Base-by-base conservation (phyloP, 2,888 invertebrate genomes). In the Mesorhabditis spiculigera region DNA sequence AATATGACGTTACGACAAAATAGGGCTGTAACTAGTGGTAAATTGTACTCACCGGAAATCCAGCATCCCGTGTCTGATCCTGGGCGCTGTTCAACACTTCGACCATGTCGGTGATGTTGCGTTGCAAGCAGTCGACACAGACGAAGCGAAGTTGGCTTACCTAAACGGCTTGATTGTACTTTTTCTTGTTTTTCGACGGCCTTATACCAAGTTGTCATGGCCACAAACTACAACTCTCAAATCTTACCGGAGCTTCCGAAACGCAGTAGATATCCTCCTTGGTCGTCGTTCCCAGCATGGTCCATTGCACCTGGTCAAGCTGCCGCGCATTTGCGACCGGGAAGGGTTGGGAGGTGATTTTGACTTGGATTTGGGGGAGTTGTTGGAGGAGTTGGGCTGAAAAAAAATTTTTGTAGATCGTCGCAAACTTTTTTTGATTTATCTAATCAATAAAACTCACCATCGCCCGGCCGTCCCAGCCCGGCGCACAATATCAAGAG, bases 41-140 rank as follows among this genome's bases (percentile, higher is more conserved):
- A 28, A 28, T 50, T 50, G 8, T 10, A 73, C 82, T 75, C 67
- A 84, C 84, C 75, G 84, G 84, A 73, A 82, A 84, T 71, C 84
- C 84, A 44, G 84, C 81, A 43, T 75, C 78, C 63, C 82, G 72
- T n/a, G 85, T 85, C 45, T 82, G 72, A 71, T 85, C 85, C 63
- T 82, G 82, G 62, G 85, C 85, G 13, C 80, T 77, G 68, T 82
- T 85, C 62, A 85, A 79, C 4, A 82, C 78, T 68, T 82, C 75
- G 41, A 81, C 79, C 77, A 85, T 84, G 71, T 85, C 85, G 28
- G 85, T 85, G 70, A 85, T 82, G 73, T 85, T 85, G 68, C 78
- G 81, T 71, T 83, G 80, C 41, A 75, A 67, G 68, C 85, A 85
- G 70, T 85, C 85, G 63, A 78, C 77, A 72, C 85, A 85, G 5